Conservation (phyloP, 2,113 vertebrate species). For the Micronycteris hirsuta region DNA sequence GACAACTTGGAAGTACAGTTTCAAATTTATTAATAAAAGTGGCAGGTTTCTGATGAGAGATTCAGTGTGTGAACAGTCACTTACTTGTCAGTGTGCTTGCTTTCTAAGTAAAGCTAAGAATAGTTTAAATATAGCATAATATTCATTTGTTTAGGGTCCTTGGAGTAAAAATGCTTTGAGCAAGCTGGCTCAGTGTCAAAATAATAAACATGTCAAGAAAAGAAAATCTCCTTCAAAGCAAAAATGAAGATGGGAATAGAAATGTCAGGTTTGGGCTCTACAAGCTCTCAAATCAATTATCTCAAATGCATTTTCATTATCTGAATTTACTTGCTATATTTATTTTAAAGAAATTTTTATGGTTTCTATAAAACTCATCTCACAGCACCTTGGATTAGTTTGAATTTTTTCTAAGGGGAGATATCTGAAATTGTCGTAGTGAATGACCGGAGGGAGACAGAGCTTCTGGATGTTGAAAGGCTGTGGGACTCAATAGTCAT, state of each 20-base stretch:
- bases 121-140: constrained; percentile 25
- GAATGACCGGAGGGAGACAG: background rate
- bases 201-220: constrained; percentile 43
- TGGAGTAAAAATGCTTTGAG: constrained; percentile 38
- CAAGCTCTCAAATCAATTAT: constrained; percentile 45
- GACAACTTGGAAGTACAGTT: background rate
- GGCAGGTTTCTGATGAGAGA: background rate
- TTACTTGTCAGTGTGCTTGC: background rate
- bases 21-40: background rate
- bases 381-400: background rate
- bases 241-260: constrained; percentile 41
- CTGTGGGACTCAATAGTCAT: background rate
- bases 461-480: background rate
- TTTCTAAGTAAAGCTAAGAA: constrained; percentile 34
- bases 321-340: constrained; percentile 31
- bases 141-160: constrained; percentile 35
- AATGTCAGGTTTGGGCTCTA: constrained; percentile 34
- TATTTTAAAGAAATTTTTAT: constrained; percentile 43
- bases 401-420: background rate
- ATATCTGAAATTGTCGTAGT: background rate
- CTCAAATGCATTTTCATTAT: constrained; percentile 19
- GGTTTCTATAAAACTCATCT: constrained; percentile 20
- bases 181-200: constrained; percentile 45
- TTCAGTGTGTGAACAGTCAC: background rate
- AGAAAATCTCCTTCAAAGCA: constrained; percentile 39